Evolutionary conservation across 2,113 vertebrate species (phyloP).

Genomic region (Odocoileus virginianus): DNA sequence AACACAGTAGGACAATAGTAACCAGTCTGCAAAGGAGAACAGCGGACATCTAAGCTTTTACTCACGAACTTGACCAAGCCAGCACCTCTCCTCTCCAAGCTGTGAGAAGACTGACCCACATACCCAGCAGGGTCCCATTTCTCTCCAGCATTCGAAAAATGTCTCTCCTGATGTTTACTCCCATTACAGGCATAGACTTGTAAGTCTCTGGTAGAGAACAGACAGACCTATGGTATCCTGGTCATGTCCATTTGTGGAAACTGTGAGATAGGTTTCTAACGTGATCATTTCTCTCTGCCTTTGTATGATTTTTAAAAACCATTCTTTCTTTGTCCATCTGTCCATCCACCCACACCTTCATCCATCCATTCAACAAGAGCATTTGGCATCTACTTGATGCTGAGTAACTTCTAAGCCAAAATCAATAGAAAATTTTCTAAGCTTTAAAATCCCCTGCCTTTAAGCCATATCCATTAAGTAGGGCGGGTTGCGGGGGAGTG

Average conservation of each 20-base stretch:
- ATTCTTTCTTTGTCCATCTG: conserved; percentile 21
- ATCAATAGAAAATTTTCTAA: conserved; percentile 31
- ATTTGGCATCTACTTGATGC: conserved; percentile 12
- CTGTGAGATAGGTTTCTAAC: neutral
- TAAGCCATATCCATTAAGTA: neutral
- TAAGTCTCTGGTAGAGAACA: neutral
- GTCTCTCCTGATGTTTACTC: neutral
- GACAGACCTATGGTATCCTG: neutral
- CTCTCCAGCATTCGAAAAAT: neutral
- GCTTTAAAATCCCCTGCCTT: conserved; percentile 16
- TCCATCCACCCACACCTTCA: neutral
- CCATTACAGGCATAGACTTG: neutral
- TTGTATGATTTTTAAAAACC: conserved; percentile 35
- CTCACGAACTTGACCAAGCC: neutral
- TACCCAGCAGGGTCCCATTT: neutral
- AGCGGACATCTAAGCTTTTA: neutral
- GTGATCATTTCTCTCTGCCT: conserved; percentile 16
- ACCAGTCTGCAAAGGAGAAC: neutral
- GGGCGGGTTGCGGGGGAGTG: neutral
- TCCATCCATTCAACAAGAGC: neutral
- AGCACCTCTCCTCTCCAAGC: neutral
- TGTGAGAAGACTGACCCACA: neutral
- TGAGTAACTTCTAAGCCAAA: conserved; percentile 32
- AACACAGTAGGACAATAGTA: neutral
- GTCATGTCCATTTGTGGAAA: neutral